Base-by-base conservation (phyloP, 2,797 vertebrate genomes). In the Rhodeus uyekii region DNA sequence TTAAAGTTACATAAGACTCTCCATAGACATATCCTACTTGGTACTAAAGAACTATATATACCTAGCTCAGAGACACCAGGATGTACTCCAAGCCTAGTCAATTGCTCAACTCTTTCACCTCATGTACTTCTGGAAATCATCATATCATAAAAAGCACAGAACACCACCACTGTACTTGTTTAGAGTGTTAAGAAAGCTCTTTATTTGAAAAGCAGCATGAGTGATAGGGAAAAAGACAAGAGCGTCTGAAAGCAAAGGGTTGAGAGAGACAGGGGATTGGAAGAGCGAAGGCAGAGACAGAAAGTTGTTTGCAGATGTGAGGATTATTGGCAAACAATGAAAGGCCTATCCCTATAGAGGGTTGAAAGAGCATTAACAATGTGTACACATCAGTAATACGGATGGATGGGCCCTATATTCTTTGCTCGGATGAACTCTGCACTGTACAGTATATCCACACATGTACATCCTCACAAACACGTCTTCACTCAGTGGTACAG, bases 321-420 rank as follows among this genome's bases (percentile, higher is more conserved):
- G 44, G 83, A 81, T 81, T 79, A 63, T 64, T 76, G 83, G 72
- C 68, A 61, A 29, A 89, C 85, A 87, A 86, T 76, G 78, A 80
- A 76, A 67, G 69, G 76, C 69, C 79, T 85, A 80, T 84, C 53
- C 64, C 76, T 74, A 64, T 34, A 76, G 64, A 69, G 67, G 64
- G 53, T 81, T 75, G 50, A 77, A 55, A 84, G 65, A 84, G 61
- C 81, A 79, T 75, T 78, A 80, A 68, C 61, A 63, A 50, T 78
- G 76, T 74, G 63, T 72, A 65, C 79, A 85, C 86, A 81, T 73
- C 55, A 68, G 78, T 80, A 65, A 83, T 81, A 81, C 8, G 36
- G 78, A 85, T 8, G 36, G 80, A 83, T 72, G 60, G 65, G 42
- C 24, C 39, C 72, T 76, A 77, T 75, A 85, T 71, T 68, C 39